Evolutionary conservation across 2,797 vertebrate species (phyloP).

Genomic region (Poeciliopsis infans): DNA sequence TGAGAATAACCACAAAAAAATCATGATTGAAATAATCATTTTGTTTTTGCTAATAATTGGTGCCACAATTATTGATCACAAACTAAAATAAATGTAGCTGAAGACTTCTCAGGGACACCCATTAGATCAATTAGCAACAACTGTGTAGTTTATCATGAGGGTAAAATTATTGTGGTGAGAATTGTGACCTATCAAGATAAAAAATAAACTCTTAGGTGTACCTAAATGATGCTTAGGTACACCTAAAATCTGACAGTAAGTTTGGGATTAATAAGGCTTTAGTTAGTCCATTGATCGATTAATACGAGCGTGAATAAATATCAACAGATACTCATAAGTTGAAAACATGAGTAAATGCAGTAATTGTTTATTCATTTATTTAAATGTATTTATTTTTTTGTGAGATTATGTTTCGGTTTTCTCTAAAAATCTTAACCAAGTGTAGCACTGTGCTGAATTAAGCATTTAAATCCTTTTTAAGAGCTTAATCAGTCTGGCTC

Average conservation of each 20-base stretch:
- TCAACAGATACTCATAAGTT: too few species aligned
- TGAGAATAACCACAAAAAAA: neutral
- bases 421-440: neutral
- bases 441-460: neutral
- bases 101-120: neutral
- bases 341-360: too few species aligned
- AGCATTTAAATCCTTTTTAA: neutral
- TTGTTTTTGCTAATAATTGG: neutral
- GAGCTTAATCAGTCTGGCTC: slow-evolving; percentile 18
- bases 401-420: neutral
- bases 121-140: neutral
- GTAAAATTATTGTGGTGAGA: neutral
- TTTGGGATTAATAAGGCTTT: neutral
- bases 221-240: neutral
- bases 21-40: neutral
- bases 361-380: neutral
- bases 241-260: neutral
- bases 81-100: neutral
- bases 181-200: neutral
- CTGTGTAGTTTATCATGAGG: neutral
- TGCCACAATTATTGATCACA: neutral
- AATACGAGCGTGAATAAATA: neutral
- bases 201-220: neutral
- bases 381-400: neutral
- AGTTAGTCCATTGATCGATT: neutral